Conservation (phyloP, 2,888 invertebrate genomes). For the Stenodema calcarata region DNA sequence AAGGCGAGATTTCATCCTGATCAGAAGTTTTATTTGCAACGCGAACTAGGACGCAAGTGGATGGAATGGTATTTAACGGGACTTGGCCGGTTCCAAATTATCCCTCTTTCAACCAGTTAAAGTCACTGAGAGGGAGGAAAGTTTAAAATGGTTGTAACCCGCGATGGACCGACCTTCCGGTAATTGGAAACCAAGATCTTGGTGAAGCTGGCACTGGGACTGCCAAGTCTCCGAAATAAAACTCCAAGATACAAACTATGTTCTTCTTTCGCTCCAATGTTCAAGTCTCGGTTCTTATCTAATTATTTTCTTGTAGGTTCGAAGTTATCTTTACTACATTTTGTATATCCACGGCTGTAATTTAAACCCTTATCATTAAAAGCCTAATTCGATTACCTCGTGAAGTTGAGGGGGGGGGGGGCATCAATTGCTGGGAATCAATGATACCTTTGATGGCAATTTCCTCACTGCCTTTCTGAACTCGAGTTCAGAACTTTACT, state of each 20-base stretch:
- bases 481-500: too few relatives aligned
- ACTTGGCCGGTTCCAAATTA: background rate
- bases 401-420: too few relatives aligned
- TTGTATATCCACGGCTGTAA: too few relatives aligned
- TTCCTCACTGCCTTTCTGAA: too few relatives aligned
- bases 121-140: background rate
- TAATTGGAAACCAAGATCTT: background rate
- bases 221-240: background rate
- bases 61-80: background rate
- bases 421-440: too few relatives aligned
- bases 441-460: too few relatives aligned
- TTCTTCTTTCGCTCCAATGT: background rate
- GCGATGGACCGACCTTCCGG: background rate
- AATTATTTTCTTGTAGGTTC: background rate
- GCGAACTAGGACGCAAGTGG: too few relatives aligned
- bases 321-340: too few relatives aligned
- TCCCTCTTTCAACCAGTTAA: background rate
- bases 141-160: background rate
- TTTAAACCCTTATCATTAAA: too few relatives aligned
- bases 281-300: background rate
- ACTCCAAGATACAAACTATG: background rate
- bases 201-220: background rate
- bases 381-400: too few relatives aligned
- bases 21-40: too few relatives aligned
- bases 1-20: too few relatives aligned